phyloP scores from a whole-genome alignment of 2,797 vertebrate genomes.

The Leptatherina wallacei region DNA sequence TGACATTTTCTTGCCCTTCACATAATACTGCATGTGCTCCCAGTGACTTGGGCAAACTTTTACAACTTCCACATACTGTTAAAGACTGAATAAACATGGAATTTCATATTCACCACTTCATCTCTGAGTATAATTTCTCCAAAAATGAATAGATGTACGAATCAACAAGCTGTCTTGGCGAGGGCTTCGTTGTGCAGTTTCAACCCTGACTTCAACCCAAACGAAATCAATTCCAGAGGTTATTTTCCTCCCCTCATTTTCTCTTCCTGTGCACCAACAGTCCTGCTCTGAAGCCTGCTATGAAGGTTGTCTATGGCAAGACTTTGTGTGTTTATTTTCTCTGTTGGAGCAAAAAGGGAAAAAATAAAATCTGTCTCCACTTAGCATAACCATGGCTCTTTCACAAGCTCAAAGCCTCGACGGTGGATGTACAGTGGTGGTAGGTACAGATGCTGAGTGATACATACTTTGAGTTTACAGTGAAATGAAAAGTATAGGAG shows the following conservation, averaged over 20 bases:
- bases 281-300: conserved; percentile 52
- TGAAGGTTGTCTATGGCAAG: conserved; percentile 51
- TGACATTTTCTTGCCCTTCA: conserved; percentile 31
- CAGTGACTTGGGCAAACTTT: conserved; percentile 14
- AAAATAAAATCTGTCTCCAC: conserved; percentile 75
- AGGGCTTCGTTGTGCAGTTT: conserved; percentile 49
- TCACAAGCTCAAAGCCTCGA: conserved; percentile 45
- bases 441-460: conserved; percentile 43
- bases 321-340: conserved; percentile 74
- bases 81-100: conserved; percentile 36
- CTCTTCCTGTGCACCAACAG: conserved; percentile 56
- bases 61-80: conserved; percentile 17
- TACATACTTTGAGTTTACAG: conserved; percentile 26
- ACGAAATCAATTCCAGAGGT: conserved; percentile 79
- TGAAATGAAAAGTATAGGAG: conserved; percentile 17
- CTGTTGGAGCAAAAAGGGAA: conserved; percentile 50
- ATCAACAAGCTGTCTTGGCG: conserved; percentile 55
- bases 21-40: conserved; percentile 14
- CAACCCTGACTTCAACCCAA: conserved; percentile 63
- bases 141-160: conserved; percentile 62
- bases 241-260: conserved; percentile 65
- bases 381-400: conserved; percentile 67
- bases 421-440: conserved; percentile 32
- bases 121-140: conserved; percentile 23
- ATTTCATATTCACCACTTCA: conserved; percentile 48